Evolutionary conservation across 1,140 invertebrate species (phyloP).

Genomic region (Trissolcus basalis): DNA sequence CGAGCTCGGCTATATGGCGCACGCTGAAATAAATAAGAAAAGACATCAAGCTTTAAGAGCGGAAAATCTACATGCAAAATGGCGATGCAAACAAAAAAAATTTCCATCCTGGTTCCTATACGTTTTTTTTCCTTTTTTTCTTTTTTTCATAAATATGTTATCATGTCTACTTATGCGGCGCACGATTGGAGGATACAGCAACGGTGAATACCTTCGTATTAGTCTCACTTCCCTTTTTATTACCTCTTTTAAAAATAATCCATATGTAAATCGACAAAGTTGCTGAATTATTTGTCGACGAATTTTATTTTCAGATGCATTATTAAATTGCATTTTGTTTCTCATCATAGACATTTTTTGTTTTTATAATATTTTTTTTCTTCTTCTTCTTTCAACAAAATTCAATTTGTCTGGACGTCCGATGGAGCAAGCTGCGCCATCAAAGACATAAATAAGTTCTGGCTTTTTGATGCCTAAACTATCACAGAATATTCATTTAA

Average conservation of each 20-base stretch:
- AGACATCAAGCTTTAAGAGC: slow-evolving; percentile 44
- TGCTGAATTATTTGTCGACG: too few relatives aligned
- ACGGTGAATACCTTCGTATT: slow-evolving; percentile 9
- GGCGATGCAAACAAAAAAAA: slow-evolving; percentile 23
- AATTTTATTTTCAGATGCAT: too few relatives aligned
- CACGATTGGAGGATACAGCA: slow-evolving; percentile 29
- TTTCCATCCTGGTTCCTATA: slow-evolving; percentile 18
- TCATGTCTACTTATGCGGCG: slow-evolving; percentile 42
- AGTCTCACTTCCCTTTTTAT: neutral
- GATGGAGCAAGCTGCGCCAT: too few relatives aligned
- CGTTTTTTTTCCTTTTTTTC: too few relatives aligned
- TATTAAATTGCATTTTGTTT: too few relatives aligned
- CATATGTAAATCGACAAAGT: too few relatives aligned
- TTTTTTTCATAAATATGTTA: slow-evolving; percentile 56
- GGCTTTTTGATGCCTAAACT: slow-evolving; percentile 8
- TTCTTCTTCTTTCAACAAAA: too few relatives aligned
- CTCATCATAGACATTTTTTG: too few relatives aligned
- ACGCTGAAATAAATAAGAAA: slow-evolving; percentile 43
- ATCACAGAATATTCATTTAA: slow-evolving; percentile 9
- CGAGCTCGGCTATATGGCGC: slow-evolving; percentile 3
- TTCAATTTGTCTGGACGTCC: too few relatives aligned
- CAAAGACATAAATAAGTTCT: neutral
- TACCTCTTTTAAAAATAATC: too few relatives aligned
- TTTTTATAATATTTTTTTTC: too few relatives aligned
- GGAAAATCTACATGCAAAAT: slow-evolving; percentile 31